Evolutionary conservation across 2,113 vertebrate genomes (phyloP), one percentile per base, ranked within the genome.

Genomic region (Protomyctophum bolini): DNA sequence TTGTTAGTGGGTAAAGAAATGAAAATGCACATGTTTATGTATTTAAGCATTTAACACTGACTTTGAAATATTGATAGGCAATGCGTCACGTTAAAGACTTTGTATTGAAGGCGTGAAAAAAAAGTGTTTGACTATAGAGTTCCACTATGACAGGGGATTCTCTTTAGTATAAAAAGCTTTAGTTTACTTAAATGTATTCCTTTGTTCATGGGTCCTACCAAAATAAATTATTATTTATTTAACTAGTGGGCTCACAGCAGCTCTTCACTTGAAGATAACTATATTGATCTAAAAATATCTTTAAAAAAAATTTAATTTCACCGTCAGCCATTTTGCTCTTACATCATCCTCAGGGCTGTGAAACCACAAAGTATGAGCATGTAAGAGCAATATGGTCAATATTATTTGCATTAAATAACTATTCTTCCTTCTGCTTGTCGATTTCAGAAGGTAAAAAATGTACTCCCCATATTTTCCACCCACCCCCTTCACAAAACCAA

Each of bases 401-500:
- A 60, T 33, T 83, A 63, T 80, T 80, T 82, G 77, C 64, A 77
- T 10, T 33, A 46, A 77, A 10, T 54, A 64, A 70, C 63, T 73
- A 56, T 7, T 60, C 62, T 58, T 21, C n/a, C 52, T 62, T 46
- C 63, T 63, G 21, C 59, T 68, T 66, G 65, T 41, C 54, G 60
- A 52, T 76, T 64, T 63, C 68, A 75, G 63, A 74, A 50, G 80
- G 46, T 75, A 83, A 76, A 76, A 21, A 61, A 51, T 80, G 67
- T 83, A 80, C 68, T 77, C 83, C 83, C 87, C 86, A 66, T 41
- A 3, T 14, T 73, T 63, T 80, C 81, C 85, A 82, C 86, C 91
- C 90, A 65, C 82, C 87, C 86, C 89, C 83, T 57, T 88, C 33
- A 86, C 75, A 89, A 90, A 91, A 86, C 91, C 89, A 91, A 91